These are phyloP conservation scores for Mohoua ochrocephala DNA, from an alignment of 2,113 vertebrate genomes.

Conservation along the genomic window DNA sequence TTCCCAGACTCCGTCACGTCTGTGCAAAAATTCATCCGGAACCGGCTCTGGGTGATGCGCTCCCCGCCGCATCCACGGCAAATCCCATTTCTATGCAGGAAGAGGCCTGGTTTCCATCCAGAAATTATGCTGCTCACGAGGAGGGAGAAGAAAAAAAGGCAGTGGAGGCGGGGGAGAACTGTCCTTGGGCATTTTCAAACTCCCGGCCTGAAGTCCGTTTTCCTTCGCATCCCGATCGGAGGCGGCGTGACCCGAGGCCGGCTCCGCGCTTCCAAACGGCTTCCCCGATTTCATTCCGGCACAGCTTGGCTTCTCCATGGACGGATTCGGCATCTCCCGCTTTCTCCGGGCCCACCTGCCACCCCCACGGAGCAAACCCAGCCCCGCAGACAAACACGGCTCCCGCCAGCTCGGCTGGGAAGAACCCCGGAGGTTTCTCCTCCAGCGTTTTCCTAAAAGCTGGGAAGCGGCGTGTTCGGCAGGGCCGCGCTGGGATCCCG, in stretches of 20 bases:
- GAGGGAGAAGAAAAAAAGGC: not conserved
- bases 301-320: not conserved
- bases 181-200: not conserved
- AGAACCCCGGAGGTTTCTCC: not conserved
- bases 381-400: fast-evolving
- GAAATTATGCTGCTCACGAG: not conserved
- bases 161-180: not conserved
- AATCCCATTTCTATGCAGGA: not conserved
- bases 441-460: not conserved
- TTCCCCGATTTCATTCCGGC: not conserved
- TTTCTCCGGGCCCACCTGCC: not conserved
- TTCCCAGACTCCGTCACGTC: not conserved
- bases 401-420: not conserved
- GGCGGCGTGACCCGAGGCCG: not conserved
- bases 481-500: not conserved
- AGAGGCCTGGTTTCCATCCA: not conserved
- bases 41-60: not conserved
- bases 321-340: not conserved
- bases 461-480: fast-evolving
- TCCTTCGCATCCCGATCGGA: not conserved
- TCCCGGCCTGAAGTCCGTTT: not conserved
- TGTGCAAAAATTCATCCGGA: not conserved
- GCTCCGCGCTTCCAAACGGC: not conserved
- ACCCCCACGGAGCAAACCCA: not conserved
- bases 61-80: not conserved